Base-by-base conservation (phyloP, 2,888 invertebrate species). In the Rhopalosiphum nymphaeae region DNA sequence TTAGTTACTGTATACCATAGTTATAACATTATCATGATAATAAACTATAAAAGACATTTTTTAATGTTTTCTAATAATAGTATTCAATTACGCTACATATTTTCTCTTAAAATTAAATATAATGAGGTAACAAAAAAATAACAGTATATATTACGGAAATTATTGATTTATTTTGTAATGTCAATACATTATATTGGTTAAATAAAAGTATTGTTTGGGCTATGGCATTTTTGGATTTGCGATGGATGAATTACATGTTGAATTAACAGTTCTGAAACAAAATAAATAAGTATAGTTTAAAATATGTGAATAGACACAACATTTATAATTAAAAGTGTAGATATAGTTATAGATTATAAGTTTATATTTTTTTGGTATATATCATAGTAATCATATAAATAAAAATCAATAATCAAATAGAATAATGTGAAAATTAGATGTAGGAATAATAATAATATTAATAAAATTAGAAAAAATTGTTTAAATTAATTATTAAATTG, bases 211-310 rank as follows among this genome's bases (percentile, higher is more conserved):
- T 42, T 89, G 56, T 89, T 53, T 56, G 26, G 44, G 16, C 44
- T 89, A 88, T 88, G 89, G 44, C 89, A 61, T 29, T 57, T 89
- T 89, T 89, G 29, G 42, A 25, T 44, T 44, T 44, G 21, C 16
- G n/a, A 88, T 57, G 44, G 5, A 29, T 89, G 42, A 57, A 44
- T 26, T 44, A 89, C 89, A 89, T 78, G 36, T 78, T 89, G 29
- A 57, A 89, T 89, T 57, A 89, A 44, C 57, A 89, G 26, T 29
- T 89, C 57, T 89, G 42, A 57, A 89, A 89, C 89, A 89, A 89
- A 56, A 26, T 25, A 56, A 56, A 89, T 21, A 44, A 44, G 13
- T 5, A 26, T 29, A 85, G 13, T 44, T 44, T 29, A 29, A 44
- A 44, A 44, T 5, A 44, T 53, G 9, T 21, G 9, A 78, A 21